These are phyloP conservation scores for Andrena dorsata DNA, from an alignment of 2,888 invertebrate genomes.

Conservation along the genomic window DNA sequence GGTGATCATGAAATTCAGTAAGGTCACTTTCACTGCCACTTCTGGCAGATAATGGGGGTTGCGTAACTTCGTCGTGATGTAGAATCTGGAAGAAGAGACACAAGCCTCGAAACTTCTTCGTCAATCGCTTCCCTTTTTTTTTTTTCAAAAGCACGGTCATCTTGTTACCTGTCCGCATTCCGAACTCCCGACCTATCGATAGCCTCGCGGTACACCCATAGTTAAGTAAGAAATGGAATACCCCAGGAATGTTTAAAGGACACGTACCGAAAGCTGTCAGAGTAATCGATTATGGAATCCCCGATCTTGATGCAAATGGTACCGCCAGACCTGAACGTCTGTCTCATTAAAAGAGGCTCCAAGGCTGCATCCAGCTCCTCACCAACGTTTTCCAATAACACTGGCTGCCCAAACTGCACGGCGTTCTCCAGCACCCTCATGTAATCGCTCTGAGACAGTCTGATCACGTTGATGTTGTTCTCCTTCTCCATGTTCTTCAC, in stretches of 20 bases:
- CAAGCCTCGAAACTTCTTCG: too few relatives aligned
- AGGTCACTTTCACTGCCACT: constrained; percentile 95
- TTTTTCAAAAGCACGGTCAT: too few relatives aligned
- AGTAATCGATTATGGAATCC: constrained; percentile 96
- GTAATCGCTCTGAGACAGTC: constrained; percentile 93
- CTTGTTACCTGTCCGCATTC: too few relatives aligned
- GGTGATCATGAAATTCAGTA: constrained; percentile 98
- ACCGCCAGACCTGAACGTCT: constrained; percentile 95
- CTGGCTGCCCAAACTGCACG: constrained; percentile 94
- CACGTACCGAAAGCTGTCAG: constrained; percentile 90
- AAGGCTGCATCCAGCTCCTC: constrained; percentile 97
- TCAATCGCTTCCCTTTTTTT: too few relatives aligned
- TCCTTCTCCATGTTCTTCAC: constrained; percentile 96
- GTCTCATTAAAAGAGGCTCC: constrained; percentile 94
- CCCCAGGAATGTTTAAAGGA: too few relatives aligned
- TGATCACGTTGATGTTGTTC: constrained; percentile 92
- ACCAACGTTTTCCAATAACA: constrained; percentile 95
- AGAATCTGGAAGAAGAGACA: constrained; percentile 87
- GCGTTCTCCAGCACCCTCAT: constrained; percentile 94
- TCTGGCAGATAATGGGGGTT: constrained; percentile 98
- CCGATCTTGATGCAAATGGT: constrained; percentile 95
- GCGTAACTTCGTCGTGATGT: constrained; percentile 96
- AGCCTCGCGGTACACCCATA: too few relatives aligned
- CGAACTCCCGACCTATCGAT: too few relatives aligned
- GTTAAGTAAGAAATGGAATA: neutral